Evolutionary conservation across 2,797 vertebrate genomes (phyloP).

Genomic region (Aldrovandia affinis): DNA sequence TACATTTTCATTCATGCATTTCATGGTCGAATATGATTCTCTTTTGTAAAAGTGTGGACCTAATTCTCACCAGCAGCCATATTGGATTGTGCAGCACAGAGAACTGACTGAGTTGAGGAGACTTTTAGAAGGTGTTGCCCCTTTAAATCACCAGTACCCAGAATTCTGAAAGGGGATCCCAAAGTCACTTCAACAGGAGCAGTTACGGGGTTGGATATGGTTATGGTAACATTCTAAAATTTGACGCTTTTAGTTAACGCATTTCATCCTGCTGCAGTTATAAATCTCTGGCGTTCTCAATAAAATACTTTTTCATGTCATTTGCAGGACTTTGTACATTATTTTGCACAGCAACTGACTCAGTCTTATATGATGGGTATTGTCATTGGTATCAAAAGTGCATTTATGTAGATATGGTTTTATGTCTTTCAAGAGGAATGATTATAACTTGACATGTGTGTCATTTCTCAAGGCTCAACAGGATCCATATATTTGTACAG

Average conservation of each 20-base stretch:
- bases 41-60: not conserved
- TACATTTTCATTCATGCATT: not conserved
- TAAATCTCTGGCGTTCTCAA: too few relatives aligned
- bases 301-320: too few relatives aligned
- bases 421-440: not conserved
- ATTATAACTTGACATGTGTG: not conserved
- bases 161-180: too few relatives aligned
- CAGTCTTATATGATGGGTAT: not conserved
- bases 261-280: too few relatives aligned
- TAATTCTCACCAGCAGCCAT: not conserved
- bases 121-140: too few relatives aligned
- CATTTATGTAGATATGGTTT: not conserved
- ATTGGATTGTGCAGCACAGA: not conserved
- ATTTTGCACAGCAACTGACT: not conserved
- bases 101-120: too few relatives aligned
- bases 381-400: not conserved
- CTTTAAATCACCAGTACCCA: too few relatives aligned
- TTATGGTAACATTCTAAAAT: too few relatives aligned
- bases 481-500: not conserved
- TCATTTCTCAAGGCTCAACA: not conserved
- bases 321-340: too few relatives aligned
- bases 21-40: not conserved
- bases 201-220: too few relatives aligned
- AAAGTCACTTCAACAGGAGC: too few relatives aligned
- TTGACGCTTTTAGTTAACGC: too few relatives aligned